These are phyloP conservation scores for Drosophila leonis DNA, from an alignment of 2,888 invertebrate genomes.

Conservation along the genomic window DNA sequence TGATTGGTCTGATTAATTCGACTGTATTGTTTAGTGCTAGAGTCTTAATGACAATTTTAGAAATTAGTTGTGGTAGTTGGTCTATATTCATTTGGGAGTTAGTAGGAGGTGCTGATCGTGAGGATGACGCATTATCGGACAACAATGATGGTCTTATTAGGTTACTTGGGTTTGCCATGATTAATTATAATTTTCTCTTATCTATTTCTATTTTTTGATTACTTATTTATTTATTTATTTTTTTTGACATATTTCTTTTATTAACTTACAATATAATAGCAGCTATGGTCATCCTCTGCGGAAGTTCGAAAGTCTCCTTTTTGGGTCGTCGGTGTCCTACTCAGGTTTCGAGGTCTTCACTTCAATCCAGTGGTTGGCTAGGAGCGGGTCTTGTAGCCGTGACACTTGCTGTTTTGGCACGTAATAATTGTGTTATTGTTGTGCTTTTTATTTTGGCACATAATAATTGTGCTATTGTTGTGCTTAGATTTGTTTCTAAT, in stretches of 20 bases:
- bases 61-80: neutral
- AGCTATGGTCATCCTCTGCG: neutral
- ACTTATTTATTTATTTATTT: neutral
- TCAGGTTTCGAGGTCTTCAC: neutral
- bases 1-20: neutral
- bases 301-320: neutral
- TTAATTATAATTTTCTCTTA: neutral
- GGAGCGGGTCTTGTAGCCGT: neutral
- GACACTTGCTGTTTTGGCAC: neutral
- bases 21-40: neutral
- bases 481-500: neutral
- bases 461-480: neutral
- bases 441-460: neutral
- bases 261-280: slow-evolving; percentile 2
- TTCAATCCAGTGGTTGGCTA: slow-evolving; percentile 1
- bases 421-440: neutral
- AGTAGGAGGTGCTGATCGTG: neutral
- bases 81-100: neutral
- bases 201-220: no score
- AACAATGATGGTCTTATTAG: neutral
- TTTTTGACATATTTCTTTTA: neutral
- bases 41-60: neutral
- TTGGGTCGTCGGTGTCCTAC: neutral
- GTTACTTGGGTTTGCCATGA: neutral
- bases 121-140: neutral